Conservation (phyloP, 2,113 vertebrate species). For the Scophthalmus maximus region DNA sequence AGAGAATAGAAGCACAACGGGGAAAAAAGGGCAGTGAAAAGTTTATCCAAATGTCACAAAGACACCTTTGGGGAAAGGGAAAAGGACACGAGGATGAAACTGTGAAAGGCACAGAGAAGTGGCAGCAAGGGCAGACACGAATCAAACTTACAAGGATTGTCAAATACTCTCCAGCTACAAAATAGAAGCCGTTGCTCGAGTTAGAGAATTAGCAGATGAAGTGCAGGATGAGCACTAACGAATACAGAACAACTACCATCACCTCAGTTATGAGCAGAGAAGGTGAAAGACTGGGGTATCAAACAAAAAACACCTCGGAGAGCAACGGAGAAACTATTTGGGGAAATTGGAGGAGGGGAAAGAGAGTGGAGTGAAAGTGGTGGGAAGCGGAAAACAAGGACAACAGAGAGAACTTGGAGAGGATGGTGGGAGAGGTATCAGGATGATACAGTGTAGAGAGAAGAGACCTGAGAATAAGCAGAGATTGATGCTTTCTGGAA, state of each 20-base stretch:
- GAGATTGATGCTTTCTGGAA: not conserved
- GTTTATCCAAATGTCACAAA: slow-evolving; percentile 50
- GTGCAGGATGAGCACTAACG: slow-evolving; percentile 4
- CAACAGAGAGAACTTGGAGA: slow-evolving; percentile 6
- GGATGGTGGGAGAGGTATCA: slow-evolving; percentile 9
- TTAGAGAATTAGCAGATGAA: slow-evolving; percentile 6
- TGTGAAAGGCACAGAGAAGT: slow-evolving; percentile 4
- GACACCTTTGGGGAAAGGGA: not conserved
- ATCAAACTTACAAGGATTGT: slow-evolving; percentile 4
- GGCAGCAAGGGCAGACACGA: not conserved
- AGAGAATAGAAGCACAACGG: slow-evolving; percentile 14
- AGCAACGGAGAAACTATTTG: not conserved
- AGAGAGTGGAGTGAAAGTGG: not conserved
- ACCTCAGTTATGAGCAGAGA: slow-evolving; percentile 16
- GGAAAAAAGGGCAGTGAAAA: slow-evolving; percentile 16
- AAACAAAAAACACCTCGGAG: not conserved
- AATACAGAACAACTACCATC: slow-evolving; percentile 29
- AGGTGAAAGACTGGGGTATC: slow-evolving; percentile 3
- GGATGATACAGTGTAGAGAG: not conserved
- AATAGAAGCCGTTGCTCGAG: slow-evolving; percentile 23
- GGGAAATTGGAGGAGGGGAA: slow-evolving; percentile 16
- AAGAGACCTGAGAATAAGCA: too few species aligned
- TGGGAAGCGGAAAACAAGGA: slow-evolving; percentile 36
- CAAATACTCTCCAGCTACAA: slow-evolving; percentile 29
- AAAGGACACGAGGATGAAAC: slow-evolving; percentile 14